These are phyloP conservation scores for Tortrix viridana DNA, from an alignment of 2,888 invertebrate genomes.

Conservation along the genomic window DNA sequence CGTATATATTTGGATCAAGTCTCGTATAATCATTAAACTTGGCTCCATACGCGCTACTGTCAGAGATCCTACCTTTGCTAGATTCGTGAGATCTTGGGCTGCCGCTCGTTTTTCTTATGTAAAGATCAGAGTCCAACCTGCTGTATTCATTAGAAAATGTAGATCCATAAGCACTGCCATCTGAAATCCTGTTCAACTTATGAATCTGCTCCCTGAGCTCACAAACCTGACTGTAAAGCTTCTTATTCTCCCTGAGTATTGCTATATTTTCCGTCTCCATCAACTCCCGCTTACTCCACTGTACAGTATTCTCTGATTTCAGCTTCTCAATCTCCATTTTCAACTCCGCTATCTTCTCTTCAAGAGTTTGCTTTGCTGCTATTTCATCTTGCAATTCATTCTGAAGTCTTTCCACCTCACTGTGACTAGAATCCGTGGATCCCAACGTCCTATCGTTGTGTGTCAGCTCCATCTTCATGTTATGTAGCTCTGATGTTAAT, in stretches of 20 bases:
- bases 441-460: constrained; percentile 73
- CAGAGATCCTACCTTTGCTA: constrained; percentile 58
- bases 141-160: constrained; percentile 51
- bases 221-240: constrained; percentile 84
- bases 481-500: constrained; percentile 69
- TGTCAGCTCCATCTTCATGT: constrained; percentile 67
- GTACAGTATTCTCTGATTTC: constrained; percentile 96
- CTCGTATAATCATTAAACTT: constrained; percentile 30
- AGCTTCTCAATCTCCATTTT: constrained; percentile 90
- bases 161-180: constrained; percentile 65
- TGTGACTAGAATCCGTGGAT: constrained; percentile 77
- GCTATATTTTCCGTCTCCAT: constrained; percentile 95
- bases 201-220: constrained; percentile 78
- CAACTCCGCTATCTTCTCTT: constrained; percentile 72
- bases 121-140: constrained; percentile 69
- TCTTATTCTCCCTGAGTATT: constrained; percentile 95
- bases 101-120: constrained; percentile 69
- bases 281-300: constrained; percentile 96
- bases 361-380: constrained; percentile 76
- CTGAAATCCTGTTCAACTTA: constrained; percentile 75
- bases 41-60: constrained; percentile 21
- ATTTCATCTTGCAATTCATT: constrained; percentile 78
- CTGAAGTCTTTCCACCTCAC: constrained; percentile 74
- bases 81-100: constrained; percentile 77
- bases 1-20: constrained; percentile 29